phyloP scores from a whole-genome alignment of 2,113 vertebrate genomes.

The Aptenodytes patagonicus region DNA sequence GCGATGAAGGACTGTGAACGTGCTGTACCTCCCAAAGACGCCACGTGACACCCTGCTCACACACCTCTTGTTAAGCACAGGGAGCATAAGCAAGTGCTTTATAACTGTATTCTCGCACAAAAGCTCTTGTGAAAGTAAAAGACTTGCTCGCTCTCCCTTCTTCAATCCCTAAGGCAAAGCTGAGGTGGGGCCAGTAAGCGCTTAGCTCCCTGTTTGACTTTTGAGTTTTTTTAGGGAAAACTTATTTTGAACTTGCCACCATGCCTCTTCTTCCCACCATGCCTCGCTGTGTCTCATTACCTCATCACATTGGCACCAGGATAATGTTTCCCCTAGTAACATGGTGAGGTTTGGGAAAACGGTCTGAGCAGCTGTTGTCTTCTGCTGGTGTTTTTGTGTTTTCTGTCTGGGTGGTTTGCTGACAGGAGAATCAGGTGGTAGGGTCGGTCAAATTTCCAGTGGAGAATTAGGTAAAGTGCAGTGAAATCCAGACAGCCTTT shows the following conservation, averaged over 20 bases:
- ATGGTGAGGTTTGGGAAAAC: neutral
- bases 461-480: neutral
- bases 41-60: neutral
- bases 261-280: fast-evolving
- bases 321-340: neutral
- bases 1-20: neutral
- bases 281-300: neutral
- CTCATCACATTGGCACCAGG: neutral
- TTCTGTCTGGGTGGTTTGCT: neutral
- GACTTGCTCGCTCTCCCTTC: neutral
- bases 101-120: neutral
- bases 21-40: neutral
- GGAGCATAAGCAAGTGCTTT: neutral
- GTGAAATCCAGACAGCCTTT: neutral
- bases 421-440: neutral
- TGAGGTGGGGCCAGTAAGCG: neutral
- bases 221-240: neutral
- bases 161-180: neutral
- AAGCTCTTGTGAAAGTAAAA: neutral
- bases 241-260: neutral
- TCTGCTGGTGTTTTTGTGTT: neutral
- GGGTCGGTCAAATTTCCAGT: neutral
- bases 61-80: neutral
- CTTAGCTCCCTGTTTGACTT: neutral
- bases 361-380: neutral